phyloP scores from a whole-genome alignment of 2,797 vertebrate genomes.

The Pelobates cultripes region DNA sequence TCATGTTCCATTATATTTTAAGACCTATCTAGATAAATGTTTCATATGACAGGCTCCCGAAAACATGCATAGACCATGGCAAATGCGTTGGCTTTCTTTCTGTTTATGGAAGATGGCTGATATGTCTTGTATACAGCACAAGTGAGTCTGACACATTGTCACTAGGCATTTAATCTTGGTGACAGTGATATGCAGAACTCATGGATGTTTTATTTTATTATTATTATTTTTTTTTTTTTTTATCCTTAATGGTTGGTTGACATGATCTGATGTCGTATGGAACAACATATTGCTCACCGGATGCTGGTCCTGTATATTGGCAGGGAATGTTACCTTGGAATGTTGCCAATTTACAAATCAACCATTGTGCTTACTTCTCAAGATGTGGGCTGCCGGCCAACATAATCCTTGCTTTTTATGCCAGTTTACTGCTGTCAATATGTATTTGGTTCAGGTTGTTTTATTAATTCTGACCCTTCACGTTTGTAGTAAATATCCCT shows the following conservation, averaged over 20 bases:
- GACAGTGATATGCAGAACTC: slow-evolving; percentile 1
- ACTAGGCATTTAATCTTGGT: slow-evolving; percentile 9
- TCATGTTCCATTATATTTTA: neutral
- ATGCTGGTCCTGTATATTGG: slow-evolving; percentile 27
- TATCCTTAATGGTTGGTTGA: slow-evolving; percentile 5
- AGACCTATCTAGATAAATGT: neutral
- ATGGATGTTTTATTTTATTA: neutral
- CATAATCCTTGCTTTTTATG: slow-evolving; percentile 11
- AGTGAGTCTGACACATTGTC: slow-evolving; percentile 8
- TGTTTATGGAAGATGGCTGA: neutral
- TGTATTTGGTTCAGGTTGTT: slow-evolving; percentile 2
- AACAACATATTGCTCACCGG: slow-evolving; percentile 16
- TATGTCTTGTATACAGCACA: neutral
- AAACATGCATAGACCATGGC: neutral
- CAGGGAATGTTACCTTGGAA: neutral
- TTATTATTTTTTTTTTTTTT: neutral
- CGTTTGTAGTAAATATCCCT: neutral
- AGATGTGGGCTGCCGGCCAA: slow-evolving; percentile 15
- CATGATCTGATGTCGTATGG: slow-evolving; percentile 11
- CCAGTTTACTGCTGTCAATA: neutral
- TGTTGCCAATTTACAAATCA: slow-evolving; percentile 24
- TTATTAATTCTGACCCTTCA: slow-evolving; percentile 7
- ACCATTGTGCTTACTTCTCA: slow-evolving; percentile 7
- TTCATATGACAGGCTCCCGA: neutral
- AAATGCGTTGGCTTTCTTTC: slow-evolving; percentile 1